Evolutionary conservation across 2,888 invertebrate species (phyloP), one percentile per base, ranked within the genome.

Genomic region (Nasonovia ribisnigri): DNA sequence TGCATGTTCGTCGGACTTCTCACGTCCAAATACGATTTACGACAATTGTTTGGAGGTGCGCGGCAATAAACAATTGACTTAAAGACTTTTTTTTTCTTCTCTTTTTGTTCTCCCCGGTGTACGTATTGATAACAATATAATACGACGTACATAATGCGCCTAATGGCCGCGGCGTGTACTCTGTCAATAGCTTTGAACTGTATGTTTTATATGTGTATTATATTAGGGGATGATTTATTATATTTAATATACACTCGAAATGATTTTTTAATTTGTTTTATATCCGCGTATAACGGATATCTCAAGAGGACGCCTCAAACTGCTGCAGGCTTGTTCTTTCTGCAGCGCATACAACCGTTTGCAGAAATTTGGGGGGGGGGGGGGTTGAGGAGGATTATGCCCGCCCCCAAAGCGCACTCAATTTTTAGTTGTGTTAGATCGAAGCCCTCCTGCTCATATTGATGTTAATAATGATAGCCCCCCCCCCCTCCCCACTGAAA

Each of bases 21-120:
- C 93, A 93, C 93, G 93, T 93, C 93, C 90, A 90, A 93, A 93
- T 90, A 93, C 86, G 90, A 87, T 93, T 90, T 93, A 90, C 51
- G 46, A 36, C 90, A 86, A 93, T 93, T 36, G 84, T 84, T 54
- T 57, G 36, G 77, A 77, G 77, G 67, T 43, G n/a, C 84, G 0
- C 84, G 89, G 36, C 57, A 89, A 36, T 54, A 88, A 84, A 93
- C 92, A 93, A 89, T 93, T 84, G 92, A 93, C 92, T 93, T 46
- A 11, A 13, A 57, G 89, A 93, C 89, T 92, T 89, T 86, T 91
- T 88, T 46, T 84, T 89, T 36, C 20, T 11, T 51, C 43, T 26
- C 13, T 86, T 29, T 60, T 60, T 36, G 51, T 77, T 77, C 92
- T 92, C 84, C 77, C 88, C 92, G n/a, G 29, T 57, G 51, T 92